Percentiles rank a stretch among this genome's conserved stretches.
These are phyloP conservation scores for Urechis unicinctus DNA, from an alignment of 2,888 invertebrate genomes.

Conservation along the genomic window DNA sequence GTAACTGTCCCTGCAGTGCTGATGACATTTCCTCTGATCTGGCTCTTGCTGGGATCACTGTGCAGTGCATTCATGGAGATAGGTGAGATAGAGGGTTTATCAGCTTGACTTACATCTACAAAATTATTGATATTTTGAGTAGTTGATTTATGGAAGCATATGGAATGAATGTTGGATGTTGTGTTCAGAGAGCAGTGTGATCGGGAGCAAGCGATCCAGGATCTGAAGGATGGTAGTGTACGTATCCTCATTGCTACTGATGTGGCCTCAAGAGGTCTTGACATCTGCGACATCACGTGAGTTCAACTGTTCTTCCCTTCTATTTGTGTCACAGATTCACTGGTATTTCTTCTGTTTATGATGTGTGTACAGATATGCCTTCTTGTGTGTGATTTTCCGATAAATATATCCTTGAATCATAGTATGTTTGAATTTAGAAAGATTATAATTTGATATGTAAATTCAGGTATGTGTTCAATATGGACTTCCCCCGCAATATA, in stretches of 20 bases:
- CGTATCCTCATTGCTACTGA: constrained; percentile 87
- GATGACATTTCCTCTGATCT: constrained; percentile 78
- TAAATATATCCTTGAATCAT: too few relatives aligned
- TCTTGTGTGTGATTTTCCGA: too few relatives aligned
- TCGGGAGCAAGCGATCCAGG: constrained; percentile 66
- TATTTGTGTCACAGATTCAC: background rate
- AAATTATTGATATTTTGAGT: too few relatives aligned
- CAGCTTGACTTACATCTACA: too few relatives aligned
- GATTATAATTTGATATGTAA: background rate
- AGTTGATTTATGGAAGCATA: background rate
- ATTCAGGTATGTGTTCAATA: constrained; percentile 77
- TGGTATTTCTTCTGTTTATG: background rate
- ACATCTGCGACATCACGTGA: constrained; percentile 57
- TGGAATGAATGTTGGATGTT: background rate
- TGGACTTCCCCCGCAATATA: constrained; percentile 86
- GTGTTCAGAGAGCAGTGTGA: constrained; percentile 64
- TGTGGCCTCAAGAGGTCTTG: constrained; percentile 88
- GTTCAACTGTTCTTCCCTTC: background rate
- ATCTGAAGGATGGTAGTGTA: constrained; percentile 72
- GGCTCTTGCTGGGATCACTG: constrained; percentile 62
- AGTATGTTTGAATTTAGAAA: background rate
- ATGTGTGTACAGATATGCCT: too few relatives aligned
- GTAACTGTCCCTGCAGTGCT: constrained; percentile 53
- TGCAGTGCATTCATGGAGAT: constrained; percentile 83
- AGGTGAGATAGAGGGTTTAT: constrained; percentile 35